Percentiles rank a stretch among this genome's conserved stretches.
These are phyloP conservation scores for Melanotus villosus DNA, from an alignment of 2,888 invertebrate species.

Conservation along the genomic window DNA sequence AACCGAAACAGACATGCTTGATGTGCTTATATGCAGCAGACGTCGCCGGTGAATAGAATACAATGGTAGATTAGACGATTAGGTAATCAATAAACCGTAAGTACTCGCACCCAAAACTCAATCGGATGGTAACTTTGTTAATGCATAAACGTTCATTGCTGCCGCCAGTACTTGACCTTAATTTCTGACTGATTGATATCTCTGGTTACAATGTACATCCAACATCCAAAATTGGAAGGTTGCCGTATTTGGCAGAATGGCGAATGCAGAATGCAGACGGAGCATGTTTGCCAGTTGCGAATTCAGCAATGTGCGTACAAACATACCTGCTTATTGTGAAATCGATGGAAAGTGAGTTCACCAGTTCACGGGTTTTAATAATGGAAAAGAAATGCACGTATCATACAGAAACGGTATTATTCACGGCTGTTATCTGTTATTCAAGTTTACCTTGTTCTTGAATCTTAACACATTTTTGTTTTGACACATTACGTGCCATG, in stretches of 20 bases:
- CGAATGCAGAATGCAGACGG: slow-evolving; percentile 7
- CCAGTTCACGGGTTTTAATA: too few species aligned
- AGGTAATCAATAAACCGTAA: slow-evolving; percentile 3
- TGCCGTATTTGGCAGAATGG: slow-evolving; percentile 2
- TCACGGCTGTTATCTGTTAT: too few species aligned
- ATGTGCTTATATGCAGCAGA: too few species aligned
- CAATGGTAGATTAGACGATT: not conserved
- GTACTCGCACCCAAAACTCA: not conserved
- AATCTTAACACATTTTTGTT: too few species aligned
- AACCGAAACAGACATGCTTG: too few species aligned
- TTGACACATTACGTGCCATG: too few species aligned
- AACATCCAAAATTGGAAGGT: slow-evolving; percentile 8
- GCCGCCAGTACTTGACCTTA: slow-evolving; percentile 14
- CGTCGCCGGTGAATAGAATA: too few species aligned
- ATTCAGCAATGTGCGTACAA: not conserved
- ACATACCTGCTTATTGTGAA: too few species aligned
- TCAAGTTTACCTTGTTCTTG: too few species aligned
- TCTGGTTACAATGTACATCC: not conserved
- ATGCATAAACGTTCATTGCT: slow-evolving; percentile 9
- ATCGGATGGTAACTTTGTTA: not conserved
- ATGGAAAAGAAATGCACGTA: too few species aligned
- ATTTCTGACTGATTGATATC: slow-evolving; percentile 18
- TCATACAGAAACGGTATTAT: too few species aligned
- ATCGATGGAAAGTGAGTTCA: too few species aligned
- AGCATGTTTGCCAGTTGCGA: not conserved